Evolutionary conservation across 2,797 vertebrate genomes (phyloP), one percentile per base, ranked within the genome.

Genomic region (Vultur gryphus): DNA sequence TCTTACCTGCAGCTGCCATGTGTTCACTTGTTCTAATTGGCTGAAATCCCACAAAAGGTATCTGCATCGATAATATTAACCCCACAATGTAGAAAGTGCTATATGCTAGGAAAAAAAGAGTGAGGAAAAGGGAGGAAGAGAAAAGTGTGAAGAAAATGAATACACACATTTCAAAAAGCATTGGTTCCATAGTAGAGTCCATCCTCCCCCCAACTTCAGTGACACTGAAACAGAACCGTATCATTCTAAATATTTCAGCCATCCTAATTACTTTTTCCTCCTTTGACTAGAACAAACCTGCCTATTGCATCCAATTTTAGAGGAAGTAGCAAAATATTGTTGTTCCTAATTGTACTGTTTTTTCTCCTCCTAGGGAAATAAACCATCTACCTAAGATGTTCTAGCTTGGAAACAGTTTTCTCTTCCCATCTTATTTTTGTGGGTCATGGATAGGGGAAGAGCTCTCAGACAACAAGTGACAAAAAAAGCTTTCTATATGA

Each of bases 21-120:
- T 99, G 99, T 93, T 99, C 99, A 84, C 99, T 99, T 94, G 99
- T 99, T 97, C 99, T 99, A 98, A 99, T 99, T 96, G 99, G 99
- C 96, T 99, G 99, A 97, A 99, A 99, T 96, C 99, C 99, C 85
- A 99, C 99, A 84, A 99, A 99, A 33, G 99, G 99, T 97, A 99
- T 98, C 97, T 99, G 99, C 99, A 99, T 99, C 5, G 99, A 99
- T 95, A 99, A 97, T 96, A 99, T 98, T 93, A 99, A 99, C 43
- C 99, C 99, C 97, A 99, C 99, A 66, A 99, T 99, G 98, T 99
- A 99, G 98, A 99, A 99, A 91, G 99, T 99, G 98, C 99, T 99
- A 98, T 99, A 99, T 87, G 99, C 99, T 99, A 97, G 84, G 84
- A 96, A 80, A 96, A 79, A 96, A 97, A 95, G 37, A 13, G 13